phyloP scores from a whole-genome alignment of 2,797 vertebrate species.

The Parauchenoglanis punctatus region DNA sequence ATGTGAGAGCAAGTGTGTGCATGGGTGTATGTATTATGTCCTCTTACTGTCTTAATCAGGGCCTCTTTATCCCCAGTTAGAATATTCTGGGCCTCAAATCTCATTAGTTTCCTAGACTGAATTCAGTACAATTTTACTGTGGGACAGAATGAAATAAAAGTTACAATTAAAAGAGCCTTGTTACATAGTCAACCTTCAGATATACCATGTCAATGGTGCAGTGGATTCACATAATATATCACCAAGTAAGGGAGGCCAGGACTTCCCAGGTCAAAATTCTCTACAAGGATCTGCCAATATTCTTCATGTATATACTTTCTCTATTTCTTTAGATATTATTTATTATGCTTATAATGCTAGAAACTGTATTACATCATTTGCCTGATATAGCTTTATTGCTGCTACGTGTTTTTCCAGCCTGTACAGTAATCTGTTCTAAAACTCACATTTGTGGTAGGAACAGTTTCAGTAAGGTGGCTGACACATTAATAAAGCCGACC shows the following conservation, averaged over 20 bases:
- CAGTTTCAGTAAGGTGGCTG: constrained; percentile 42
- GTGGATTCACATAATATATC: not conserved
- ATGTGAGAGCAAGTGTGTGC: constrained; percentile 48
- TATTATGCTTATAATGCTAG: constrained; percentile 48
- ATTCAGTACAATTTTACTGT: not conserved
- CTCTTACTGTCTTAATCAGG: constrained; percentile 77
- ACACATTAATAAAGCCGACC: constrained; percentile 36
- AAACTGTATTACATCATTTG: constrained; percentile 45
- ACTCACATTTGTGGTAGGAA: constrained; percentile 38
- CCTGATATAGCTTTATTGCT: constrained; percentile 50
- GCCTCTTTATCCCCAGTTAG: constrained; percentile 61
- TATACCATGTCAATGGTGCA: not conserved
- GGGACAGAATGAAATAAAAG: not conserved
- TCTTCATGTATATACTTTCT: constrained; percentile 44
- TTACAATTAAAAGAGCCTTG: not conserved
- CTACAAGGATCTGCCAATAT: constrained; percentile 27
- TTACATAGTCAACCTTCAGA: not conserved
- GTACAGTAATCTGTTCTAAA: constrained; percentile 54
- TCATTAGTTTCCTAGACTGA: not conserved
- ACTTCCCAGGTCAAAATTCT: constrained; percentile 20
- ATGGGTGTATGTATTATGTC: constrained; percentile 57
- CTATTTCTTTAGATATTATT: constrained; percentile 54
- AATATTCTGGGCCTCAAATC: constrained; percentile 38
- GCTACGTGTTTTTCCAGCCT: constrained; percentile 51
- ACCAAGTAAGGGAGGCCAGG: constrained; percentile 4